phyloP scores from a whole-genome alignment of 2,888 invertebrate species.

The Ochlodes sylvanus region DNA sequence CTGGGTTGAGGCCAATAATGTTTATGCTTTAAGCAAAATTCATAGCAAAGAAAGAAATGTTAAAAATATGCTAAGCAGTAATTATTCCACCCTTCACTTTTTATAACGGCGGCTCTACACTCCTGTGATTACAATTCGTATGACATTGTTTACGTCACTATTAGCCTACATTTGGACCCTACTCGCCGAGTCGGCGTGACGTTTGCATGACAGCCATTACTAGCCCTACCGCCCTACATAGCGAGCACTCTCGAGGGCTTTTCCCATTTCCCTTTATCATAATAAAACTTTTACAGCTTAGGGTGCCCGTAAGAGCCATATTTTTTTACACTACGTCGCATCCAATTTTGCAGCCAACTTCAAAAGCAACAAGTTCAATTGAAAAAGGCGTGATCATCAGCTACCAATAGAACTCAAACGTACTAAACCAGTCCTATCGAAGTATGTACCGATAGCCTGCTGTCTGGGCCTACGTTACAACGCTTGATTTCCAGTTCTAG shows the following conservation, averaged over 20 bases:
- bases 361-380: slow-evolving; percentile 47
- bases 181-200: slow-evolving; percentile 47
- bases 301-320: slow-evolving; percentile 41
- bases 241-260: slow-evolving; percentile 52
- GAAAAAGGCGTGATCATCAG: slow-evolving; percentile 58
- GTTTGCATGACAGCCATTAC: slow-evolving; percentile 58
- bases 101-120: too few relatives aligned
- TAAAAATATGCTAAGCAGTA: background rate
- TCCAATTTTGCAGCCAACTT: background rate
- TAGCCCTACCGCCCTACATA: slow-evolving; percentile 64
- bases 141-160: slow-evolving; percentile 10
- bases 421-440: slow-evolving; percentile 68
- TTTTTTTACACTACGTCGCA: slow-evolving; percentile 23
- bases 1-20: too few relatives aligned
- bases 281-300: slow-evolving; percentile 42
- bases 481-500: slow-evolving; percentile 46
- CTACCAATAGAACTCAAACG: slow-evolving; percentile 58
- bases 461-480: slow-evolving; percentile 54
- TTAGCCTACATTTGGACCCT: slow-evolving; percentile 37
- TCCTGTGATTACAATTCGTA: background rate
- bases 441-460: slow-evolving; percentile 56
- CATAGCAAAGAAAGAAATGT: background rate
- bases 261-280: slow-evolving; percentile 43
- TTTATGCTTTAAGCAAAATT: too few relatives aligned
- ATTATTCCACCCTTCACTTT: background rate